A percentile compares a stretch with the other conserved stretches of the same genome.
phyloP scores from a whole-genome alignment of 2,888 invertebrate species.

The Lithosia quadra region DNA sequence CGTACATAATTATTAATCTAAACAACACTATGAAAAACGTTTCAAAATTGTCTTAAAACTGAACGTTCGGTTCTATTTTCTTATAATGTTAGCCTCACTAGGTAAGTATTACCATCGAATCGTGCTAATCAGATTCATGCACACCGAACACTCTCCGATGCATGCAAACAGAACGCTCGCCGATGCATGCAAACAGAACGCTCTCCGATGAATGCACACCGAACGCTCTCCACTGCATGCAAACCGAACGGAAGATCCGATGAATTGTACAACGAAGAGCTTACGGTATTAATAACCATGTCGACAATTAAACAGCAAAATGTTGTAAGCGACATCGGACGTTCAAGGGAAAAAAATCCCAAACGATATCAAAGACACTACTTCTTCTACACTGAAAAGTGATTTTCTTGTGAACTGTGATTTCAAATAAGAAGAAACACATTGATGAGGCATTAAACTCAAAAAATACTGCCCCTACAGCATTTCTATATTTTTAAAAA shows the following conservation, averaged over 20 bases:
- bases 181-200: conserved; percentile 2
- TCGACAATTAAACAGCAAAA: neutral
- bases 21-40: conserved; percentile 35
- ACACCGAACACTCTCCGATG: conserved; percentile 2
- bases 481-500: neutral
- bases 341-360: neutral
- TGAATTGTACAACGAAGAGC: neutral
- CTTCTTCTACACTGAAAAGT: no score
- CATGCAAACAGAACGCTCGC: neutral
- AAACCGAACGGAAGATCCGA: no score
- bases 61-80: conserved; percentile 23
- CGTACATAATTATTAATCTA: conserved; percentile 42
- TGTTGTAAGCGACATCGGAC: neutral
- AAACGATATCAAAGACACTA: neutral
- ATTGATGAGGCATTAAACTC: no score
- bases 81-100: conserved; percentile 10
- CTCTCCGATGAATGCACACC: neutral
- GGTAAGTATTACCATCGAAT: conserved; percentile 20
- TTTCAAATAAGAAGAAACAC: neutral
- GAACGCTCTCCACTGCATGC: neutral
- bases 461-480: neutral
- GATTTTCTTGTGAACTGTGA: neutral
- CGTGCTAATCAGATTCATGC: conserved; percentile 11
- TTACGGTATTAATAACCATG: neutral
- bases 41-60: conserved; percentile 32